These are phyloP conservation scores for Acrocephalus kingi DNA, from an alignment of 2,113 vertebrate genomes.

Conservation along the genomic window DNA sequence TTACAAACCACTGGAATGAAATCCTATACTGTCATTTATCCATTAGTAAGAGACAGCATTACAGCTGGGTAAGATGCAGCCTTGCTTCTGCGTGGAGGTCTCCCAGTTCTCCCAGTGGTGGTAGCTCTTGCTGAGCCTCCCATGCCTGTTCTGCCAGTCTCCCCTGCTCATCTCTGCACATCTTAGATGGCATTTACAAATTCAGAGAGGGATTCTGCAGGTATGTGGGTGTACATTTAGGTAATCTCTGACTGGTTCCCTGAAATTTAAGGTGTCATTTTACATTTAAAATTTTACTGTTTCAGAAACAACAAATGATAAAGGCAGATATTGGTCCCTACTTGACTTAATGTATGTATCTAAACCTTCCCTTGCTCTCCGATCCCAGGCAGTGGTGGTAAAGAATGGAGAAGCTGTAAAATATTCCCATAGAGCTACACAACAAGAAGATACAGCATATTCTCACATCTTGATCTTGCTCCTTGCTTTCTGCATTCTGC, in stretches of 20 bases:
- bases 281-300: not conserved
- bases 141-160: not conserved
- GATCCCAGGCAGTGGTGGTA: not conserved
- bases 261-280: not conserved
- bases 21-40: constrained; percentile 25
- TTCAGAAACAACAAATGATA: not conserved
- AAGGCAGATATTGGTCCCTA: not conserved
- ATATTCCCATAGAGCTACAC: not conserved
- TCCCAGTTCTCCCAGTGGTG: not conserved
- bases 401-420: not conserved
- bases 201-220: not conserved
- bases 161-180: not conserved
- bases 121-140: not conserved
- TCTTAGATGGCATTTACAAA: not conserved
- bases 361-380: not conserved
- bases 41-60: not conserved
- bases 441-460: not conserved
- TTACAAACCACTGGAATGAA: constrained; percentile 53
- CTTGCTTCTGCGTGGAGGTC: not conserved
- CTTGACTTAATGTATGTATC: not conserved
- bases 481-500: not conserved
- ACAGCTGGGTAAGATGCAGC: not conserved
- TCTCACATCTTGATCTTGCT: not conserved
- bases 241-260: not conserved
- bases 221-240: not conserved